phyloP scores from a whole-genome alignment of 2,113 vertebrate genomes.

The Psittacula cyanocephala region DNA sequence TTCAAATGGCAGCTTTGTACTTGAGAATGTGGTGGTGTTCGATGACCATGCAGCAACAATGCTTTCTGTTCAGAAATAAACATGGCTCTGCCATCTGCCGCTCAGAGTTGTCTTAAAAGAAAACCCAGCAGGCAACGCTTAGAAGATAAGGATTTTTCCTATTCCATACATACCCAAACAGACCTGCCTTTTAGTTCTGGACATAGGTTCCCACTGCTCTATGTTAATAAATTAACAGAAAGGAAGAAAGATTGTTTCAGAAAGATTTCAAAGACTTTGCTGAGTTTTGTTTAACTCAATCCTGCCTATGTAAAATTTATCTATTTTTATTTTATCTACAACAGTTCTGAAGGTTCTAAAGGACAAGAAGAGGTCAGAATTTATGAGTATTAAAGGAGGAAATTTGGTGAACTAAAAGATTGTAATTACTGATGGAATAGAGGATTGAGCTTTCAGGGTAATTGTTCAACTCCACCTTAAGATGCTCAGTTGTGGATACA shows the following conservation, averaged over 20 bases:
- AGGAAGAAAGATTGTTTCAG: not conserved
- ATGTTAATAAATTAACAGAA: too few species aligned
- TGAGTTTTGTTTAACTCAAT: not conserved
- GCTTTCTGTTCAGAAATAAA: not conserved
- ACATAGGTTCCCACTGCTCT: not conserved
- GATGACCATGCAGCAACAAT: not conserved
- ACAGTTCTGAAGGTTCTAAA: not conserved
- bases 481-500: not conserved
- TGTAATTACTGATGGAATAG: not conserved
- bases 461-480: not conserved
- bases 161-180: not conserved
- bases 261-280: not conserved
- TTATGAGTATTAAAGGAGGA: not conserved
- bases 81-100: not conserved
- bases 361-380: not conserved
- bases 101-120: not conserved
- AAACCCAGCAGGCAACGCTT: not conserved
- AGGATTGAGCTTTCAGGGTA: not conserved
- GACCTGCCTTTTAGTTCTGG: not conserved
- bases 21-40: not conserved
- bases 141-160: not conserved
- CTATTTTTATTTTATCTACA: not conserved
- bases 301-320: not conserved
- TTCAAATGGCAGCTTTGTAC: not conserved
- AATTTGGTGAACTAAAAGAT: not conserved